Percentiles rank a stretch among this genome's conserved stretches.
phyloP scores from a whole-genome alignment of 2,113 vertebrate species.

The Leptocoma aspasia region DNA sequence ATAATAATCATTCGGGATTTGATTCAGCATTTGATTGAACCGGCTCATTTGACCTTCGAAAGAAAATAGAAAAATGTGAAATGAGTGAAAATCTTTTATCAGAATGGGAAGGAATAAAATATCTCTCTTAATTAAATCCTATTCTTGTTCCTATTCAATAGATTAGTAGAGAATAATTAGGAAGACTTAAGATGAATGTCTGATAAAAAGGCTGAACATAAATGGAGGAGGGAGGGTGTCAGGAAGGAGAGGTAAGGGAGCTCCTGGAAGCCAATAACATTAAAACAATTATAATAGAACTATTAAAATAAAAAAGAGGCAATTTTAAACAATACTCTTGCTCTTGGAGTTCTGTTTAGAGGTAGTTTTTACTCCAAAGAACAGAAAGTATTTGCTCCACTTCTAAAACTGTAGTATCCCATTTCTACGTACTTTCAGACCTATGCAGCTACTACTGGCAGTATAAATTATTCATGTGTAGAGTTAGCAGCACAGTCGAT shows the following conservation, averaged over 20 bases:
- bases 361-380: neutral
- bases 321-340: neutral
- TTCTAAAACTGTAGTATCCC: neutral
- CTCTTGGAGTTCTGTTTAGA: neutral
- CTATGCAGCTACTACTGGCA: neutral
- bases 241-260: neutral
- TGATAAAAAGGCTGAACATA: neutral
- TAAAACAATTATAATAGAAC: neutral
- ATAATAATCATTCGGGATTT: conserved; percentile 89
- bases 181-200: neutral
- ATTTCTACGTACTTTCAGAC: neutral
- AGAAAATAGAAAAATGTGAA: neutral
- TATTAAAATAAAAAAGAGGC: neutral
- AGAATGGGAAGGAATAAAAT: neutral
- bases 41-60: conserved; percentile 89
- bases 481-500: neutral
- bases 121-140: neutral
- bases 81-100: neutral
- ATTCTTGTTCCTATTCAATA: neutral
- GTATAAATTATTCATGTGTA: neutral
- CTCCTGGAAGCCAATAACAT: neutral
- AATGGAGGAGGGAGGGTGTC: neutral
- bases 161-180: neutral
- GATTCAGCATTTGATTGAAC: conserved; percentile 92
- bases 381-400: neutral